Evolutionary conservation across 1,140 invertebrate species (phyloP).

Genomic region (Drosophila hydei): DNA sequence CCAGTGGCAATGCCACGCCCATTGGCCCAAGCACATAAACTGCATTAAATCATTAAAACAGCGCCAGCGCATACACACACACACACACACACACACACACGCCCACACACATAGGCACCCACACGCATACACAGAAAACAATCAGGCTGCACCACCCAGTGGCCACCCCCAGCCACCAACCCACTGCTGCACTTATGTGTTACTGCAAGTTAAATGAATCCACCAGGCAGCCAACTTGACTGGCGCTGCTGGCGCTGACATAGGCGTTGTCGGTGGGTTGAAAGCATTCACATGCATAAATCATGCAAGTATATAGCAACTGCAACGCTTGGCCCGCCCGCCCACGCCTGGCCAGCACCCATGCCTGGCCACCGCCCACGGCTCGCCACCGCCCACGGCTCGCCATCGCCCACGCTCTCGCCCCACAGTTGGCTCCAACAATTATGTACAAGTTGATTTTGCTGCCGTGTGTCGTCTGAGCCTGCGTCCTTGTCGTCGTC

Average conservation of each 20-base stretch:
- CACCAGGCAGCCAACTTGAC: slow-evolving; percentile 19
- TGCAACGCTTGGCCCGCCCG: background rate
- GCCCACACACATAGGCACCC: background rate
- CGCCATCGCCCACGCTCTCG: slow-evolving; percentile 22
- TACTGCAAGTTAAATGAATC: slow-evolving; percentile 32
- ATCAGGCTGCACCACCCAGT: slow-evolving; percentile 1
- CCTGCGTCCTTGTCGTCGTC: slow-evolving; percentile 26
- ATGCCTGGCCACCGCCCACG: background rate
- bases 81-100: slow-evolving; percentile 29
- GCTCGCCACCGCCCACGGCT: background rate
- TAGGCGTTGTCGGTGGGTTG: slow-evolving; percentile 30
- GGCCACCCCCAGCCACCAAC: background rate
- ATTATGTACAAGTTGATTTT: slow-evolving; percentile 59
- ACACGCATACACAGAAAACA: background rate
- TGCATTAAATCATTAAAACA: slow-evolving; percentile 75
- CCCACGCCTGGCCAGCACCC: background rate
- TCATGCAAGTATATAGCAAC: slow-evolving; percentile 47
- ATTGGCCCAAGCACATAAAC: slow-evolving; percentile 48
- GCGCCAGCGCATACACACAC: slow-evolving; percentile 35
- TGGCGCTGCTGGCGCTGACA: slow-evolving; percentile 14
- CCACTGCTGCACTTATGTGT: slow-evolving; percentile 5
- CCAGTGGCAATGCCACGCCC: slow-evolving; percentile 51
- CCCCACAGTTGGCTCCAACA: slow-evolving; percentile 43
- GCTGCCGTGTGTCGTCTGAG: slow-evolving; percentile 41
- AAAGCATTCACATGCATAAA: slow-evolving; percentile 57